These are phyloP conservation scores for Sisyra nigra DNA, from an alignment of 2,888 invertebrate genomes.

Conservation along the genomic window DNA sequence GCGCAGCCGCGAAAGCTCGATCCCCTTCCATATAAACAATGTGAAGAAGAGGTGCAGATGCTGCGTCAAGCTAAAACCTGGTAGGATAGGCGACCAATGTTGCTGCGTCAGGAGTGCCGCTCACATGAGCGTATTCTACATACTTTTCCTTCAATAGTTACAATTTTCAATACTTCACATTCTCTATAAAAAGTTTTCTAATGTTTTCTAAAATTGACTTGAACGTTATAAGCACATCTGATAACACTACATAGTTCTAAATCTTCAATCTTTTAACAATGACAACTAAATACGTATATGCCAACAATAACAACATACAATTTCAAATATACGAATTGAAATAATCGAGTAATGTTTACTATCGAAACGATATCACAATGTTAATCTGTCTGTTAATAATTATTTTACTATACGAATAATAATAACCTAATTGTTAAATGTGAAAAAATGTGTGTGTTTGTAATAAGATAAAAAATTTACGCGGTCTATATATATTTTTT, in stretches of 20 bases:
- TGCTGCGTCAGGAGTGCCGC: neutral
- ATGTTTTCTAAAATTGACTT: neutral
- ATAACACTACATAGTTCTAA: neutral
- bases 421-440: neutral
- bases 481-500: neutral
- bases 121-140: neutral
- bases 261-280: neutral
- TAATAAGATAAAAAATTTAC: neutral
- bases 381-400: neutral
- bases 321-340: neutral
- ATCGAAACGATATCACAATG: neutral
- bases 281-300: neutral
- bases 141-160: neutral
- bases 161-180: neutral
- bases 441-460: neutral
- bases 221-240: neutral
- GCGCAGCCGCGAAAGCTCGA: too few species aligned
- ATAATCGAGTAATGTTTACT: neutral
- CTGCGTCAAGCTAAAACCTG: conserved; percentile 3
- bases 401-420: conserved; percentile 1
- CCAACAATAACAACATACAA: neutral
- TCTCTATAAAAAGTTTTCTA: neutral
- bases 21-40: conserved; percentile 3
- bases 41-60: conserved; percentile 1
- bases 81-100: conserved; percentile 4